Conservation (phyloP, 1,140 invertebrate genomes). For the Spodoptera litura region DNA sequence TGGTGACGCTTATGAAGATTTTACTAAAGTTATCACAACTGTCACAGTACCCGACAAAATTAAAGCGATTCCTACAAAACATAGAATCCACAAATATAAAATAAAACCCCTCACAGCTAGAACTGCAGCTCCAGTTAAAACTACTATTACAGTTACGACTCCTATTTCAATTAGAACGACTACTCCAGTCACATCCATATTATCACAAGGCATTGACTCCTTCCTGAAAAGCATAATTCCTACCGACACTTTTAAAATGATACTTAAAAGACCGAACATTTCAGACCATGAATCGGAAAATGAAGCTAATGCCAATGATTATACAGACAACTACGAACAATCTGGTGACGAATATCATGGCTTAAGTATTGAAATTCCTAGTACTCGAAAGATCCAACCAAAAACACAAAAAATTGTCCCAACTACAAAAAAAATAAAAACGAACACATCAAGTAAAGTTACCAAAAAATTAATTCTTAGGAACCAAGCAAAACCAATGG, state of each 20-base stretch:
- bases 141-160: background rate
- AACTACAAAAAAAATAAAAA: too few species aligned
- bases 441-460: background rate
- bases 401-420: too few species aligned
- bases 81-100: too few species aligned
- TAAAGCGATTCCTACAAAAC: background rate
- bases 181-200: background rate
- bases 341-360: background rate
- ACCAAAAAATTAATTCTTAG: background rate
- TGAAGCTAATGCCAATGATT: slow-evolving; percentile 2
- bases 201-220: background rate
- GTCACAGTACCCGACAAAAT: background rate
- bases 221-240: background rate
- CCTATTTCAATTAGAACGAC: background rate
- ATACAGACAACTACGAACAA: slow-evolving; percentile 12
- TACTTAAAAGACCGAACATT: background rate
- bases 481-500: background rate
- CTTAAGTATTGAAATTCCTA: slow-evolving; percentile 7
- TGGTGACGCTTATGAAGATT: background rate
- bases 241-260: background rate
- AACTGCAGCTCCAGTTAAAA: background rate
- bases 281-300: background rate
- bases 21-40: background rate
- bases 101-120: too few species aligned
- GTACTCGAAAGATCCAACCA: too few species aligned